Conservation (phyloP, 2,888 invertebrate genomes). For the Phortica magna region DNA sequence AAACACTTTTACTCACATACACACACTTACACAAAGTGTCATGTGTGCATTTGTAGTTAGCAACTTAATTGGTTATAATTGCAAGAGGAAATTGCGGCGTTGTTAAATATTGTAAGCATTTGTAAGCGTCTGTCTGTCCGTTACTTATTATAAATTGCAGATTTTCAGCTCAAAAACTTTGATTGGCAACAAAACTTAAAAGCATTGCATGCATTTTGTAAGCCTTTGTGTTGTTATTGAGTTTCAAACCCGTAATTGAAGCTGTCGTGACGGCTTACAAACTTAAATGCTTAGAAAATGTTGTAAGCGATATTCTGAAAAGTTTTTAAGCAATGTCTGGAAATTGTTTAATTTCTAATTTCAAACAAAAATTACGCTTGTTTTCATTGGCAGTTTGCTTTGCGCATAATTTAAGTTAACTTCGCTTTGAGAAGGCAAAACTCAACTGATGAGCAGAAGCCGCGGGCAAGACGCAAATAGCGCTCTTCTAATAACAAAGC, state of each 20-base stretch:
- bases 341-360: too few relatives aligned
- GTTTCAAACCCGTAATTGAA: not conserved
- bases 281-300: not conserved
- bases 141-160: not conserved
- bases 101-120: constrained; percentile 18
- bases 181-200: not conserved
- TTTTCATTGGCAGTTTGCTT: not conserved
- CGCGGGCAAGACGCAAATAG: too few relatives aligned
- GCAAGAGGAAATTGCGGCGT: constrained; percentile 19
- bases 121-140: constrained; percentile 1
- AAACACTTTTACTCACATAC: not conserved
- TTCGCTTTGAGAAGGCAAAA: too few relatives aligned
- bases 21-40: not conserved
- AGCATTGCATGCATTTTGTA: constrained; percentile 1
- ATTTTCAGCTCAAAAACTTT: constrained; percentile 7
- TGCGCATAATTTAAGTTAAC: too few relatives aligned
- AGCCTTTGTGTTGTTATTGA: not conserved
- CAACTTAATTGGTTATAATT: constrained; percentile 18
- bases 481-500: too few relatives aligned
- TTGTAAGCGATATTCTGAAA: not conserved
- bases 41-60: not conserved
- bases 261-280: not conserved
- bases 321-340: too few relatives aligned
- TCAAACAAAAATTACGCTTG: not conserved
- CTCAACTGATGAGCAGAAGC: too few relatives aligned